phyloP scores from a whole-genome alignment of 1,140 invertebrate species.

The Pteromalus puparum region DNA sequence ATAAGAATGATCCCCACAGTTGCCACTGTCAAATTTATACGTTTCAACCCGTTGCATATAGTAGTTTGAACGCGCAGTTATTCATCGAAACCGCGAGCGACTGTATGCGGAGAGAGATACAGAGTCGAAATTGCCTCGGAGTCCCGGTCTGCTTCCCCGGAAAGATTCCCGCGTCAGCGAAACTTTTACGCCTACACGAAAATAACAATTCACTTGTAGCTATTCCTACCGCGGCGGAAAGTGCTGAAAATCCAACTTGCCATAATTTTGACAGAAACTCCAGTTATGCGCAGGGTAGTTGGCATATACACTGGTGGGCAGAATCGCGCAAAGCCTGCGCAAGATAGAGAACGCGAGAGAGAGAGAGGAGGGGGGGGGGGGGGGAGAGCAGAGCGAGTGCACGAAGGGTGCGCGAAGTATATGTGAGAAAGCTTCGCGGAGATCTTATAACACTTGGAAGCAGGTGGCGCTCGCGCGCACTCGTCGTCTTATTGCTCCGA shows the following conservation, averaged over 20 bases:
- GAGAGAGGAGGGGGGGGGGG: not conserved
- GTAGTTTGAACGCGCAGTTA: not conserved
- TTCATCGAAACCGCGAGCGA: no score
- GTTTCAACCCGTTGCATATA: not conserved
- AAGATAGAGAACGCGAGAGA: not conserved
- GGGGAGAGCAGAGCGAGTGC: not conserved
- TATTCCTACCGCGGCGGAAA: not conserved
- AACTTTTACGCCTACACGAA: not conserved
- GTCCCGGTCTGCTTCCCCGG: not conserved
- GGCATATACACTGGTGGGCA: not conserved
- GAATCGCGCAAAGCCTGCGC: not conserved
- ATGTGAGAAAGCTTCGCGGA: conserved; percentile 20
- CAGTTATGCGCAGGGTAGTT: not conserved
- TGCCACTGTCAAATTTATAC: no score
- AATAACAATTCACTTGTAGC: not conserved
- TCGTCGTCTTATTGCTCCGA: conserved; percentile 50
- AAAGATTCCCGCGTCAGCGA: not conserved
- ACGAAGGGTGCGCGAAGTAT: not conserved
- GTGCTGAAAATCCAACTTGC: not conserved
- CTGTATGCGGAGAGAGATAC: not conserved
- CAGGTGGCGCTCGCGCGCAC: conserved; percentile 38
- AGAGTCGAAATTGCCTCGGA: not conserved
- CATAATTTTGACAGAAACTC: not conserved
- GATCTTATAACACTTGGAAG: conserved; percentile 47
- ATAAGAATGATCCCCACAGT: no score